Base-by-base conservation (phyloP, 2,888 invertebrate species). In the Pseudococcus viburni region DNA sequence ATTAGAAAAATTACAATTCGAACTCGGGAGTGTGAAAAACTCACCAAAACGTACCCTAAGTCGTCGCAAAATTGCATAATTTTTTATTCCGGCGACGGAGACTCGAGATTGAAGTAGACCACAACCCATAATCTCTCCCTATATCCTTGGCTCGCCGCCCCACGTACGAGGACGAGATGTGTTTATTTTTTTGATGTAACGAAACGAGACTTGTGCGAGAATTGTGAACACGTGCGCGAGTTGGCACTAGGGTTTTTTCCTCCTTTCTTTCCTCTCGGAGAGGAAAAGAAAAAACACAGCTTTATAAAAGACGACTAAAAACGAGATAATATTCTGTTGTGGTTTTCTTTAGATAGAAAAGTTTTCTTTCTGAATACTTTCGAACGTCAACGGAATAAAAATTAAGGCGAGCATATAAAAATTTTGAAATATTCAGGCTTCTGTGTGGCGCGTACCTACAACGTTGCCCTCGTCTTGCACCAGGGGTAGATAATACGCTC, bases 391-490 rank as follows among this genome's bases (percentile, higher is more conserved):
- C 46, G 80, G 80, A 83, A 83, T 83, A 46, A 83, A 83, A 83
- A 83, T 83, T 83, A 83, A 83, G 80, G 73, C 73, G 73, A 73
- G 73, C 73, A 33, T 73, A 83, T 19, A 83, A 83, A 83, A 83
- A 42, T 26, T 42, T 83, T 46, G 80, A 83, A 83, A 83, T 83
- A 83, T 83, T 83, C 80, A 46, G 46, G 46, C 46, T 83, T 83
- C 19, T 80, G n/a, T 73, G 6, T 0, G 1, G 17, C 33, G 73
- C 12, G 22, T 68, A 68, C 64, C 26, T 64, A 19, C 64, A 15
- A 73, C 33, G 15, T 73, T 1, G 33, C 26, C 26, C 26, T 33
- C 26, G 7, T 1, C 22, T 64, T 6, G 64, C 64, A 64, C 12
- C 73, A 8, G 8, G 42, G 33, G 73, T 33, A 73, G 73, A 73